These are phyloP conservation scores for Gadopsis marmoratus DNA, from an alignment of 2,797 vertebrate species.

Conservation along the genomic window DNA sequence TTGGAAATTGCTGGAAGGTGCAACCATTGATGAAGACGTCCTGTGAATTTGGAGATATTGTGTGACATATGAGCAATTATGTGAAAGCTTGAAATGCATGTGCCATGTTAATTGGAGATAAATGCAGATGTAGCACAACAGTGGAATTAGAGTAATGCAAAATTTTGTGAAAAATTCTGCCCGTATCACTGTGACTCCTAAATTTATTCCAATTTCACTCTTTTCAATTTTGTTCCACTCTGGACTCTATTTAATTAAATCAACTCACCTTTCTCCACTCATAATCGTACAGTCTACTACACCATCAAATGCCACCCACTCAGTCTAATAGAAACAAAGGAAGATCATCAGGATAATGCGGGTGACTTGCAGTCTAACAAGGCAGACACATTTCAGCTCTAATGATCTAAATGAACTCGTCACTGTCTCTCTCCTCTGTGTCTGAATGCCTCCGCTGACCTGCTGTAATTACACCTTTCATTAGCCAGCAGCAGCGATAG, in stretches of 20 bases:
- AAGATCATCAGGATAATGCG: conserved; percentile 67
- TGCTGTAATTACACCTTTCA: conserved; percentile 84
- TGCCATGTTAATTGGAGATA: background rate
- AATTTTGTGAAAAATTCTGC: background rate
- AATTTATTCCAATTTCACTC: conserved; percentile 15
- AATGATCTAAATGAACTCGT: conserved; percentile 81
- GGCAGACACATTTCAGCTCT: conserved; percentile 75
- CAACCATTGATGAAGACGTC: conserved; percentile 19
- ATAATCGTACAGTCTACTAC: conserved; percentile 58
- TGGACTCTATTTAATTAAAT: conserved; percentile 67
- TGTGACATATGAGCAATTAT: conserved; percentile 28
- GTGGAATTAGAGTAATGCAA: background rate
- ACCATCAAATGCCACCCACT: conserved; percentile 63
- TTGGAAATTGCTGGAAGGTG: conserved; percentile 53
- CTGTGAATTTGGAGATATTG: conserved; percentile 24
- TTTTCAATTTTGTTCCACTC: conserved; percentile 31
- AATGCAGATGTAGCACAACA: conserved; percentile 3
- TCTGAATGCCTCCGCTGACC: conserved; percentile 73
- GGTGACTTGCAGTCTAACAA: conserved; percentile 72
- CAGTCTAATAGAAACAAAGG: conserved; percentile 68
- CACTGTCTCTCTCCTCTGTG: conserved; percentile 58
- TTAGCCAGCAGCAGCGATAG: conserved; percentile 80
- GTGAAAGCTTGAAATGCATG: conserved; percentile 3
- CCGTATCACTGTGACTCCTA: background rate
- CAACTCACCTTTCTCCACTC: conserved; percentile 54